Percentiles rank a stretch among this genome's conserved stretches.
Conservation (phyloP, 1,140 invertebrate genomes). For the Lepidurus arcticus region DNA sequence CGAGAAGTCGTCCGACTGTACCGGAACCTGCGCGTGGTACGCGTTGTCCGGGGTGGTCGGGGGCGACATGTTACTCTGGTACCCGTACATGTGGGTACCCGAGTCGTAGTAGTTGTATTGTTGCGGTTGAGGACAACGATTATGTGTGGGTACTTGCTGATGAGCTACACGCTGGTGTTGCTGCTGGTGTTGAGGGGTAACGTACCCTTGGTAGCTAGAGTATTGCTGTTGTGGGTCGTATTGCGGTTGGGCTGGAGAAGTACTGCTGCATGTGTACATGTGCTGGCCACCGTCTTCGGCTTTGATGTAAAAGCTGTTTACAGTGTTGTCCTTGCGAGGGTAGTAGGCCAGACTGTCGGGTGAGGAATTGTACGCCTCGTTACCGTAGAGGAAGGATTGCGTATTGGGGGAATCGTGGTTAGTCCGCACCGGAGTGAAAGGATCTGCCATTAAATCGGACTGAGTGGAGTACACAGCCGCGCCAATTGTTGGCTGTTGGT, state of each 20-base stretch:
- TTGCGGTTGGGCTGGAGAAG: background rate
- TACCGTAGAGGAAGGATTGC: background rate
- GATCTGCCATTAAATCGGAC: background rate
- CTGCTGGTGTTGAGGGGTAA: background rate
- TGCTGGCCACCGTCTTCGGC: conserved; percentile 28
- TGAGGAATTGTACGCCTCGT: background rate
- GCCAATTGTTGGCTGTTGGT: background rate
- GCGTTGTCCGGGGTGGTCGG: conserved; percentile 47
- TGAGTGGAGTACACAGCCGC: conserved; percentile 13
- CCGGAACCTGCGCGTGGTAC: conserved; percentile 32
- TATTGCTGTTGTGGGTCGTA: conserved; percentile 6
- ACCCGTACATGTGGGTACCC: conserved; percentile 26
- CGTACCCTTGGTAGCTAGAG: background rate
- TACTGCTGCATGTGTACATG: background rate
- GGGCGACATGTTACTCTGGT: conserved; percentile 46
- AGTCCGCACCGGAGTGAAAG: background rate
- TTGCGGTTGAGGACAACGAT: background rate
- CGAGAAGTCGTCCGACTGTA: conserved; percentile 33
- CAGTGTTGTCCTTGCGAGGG: conserved; percentile 10
- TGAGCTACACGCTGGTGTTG: conserved; percentile 9
- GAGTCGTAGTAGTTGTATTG: conserved; percentile 1
- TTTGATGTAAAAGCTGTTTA: conserved; percentile 23
- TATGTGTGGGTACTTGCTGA: background rate
- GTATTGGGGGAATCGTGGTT: conserved; percentile 22
- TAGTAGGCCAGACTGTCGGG: background rate